Conservation (phyloP, 2,113 vertebrate species). For the Oreocharis arfaki region DNA sequence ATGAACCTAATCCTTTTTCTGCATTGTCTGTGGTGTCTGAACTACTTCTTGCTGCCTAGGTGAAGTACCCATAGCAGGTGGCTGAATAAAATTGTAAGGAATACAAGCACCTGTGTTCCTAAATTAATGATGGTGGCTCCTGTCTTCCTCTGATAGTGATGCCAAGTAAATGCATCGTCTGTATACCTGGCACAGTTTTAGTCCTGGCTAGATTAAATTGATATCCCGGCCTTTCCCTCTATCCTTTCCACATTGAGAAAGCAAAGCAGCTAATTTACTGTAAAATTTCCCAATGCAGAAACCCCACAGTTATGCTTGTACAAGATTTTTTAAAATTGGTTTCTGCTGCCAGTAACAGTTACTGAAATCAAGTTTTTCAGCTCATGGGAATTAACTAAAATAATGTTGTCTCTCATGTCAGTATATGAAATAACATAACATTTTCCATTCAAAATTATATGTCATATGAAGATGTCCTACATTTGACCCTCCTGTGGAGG, state of each 20-base stretch:
- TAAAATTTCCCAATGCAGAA: neutral
- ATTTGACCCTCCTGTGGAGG: slow-evolving; percentile 33
- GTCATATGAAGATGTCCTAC: neutral
- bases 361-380: neutral
- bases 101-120: neutral
- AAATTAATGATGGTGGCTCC: neutral
- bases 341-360: neutral
- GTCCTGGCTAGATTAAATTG: neutral
- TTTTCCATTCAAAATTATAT: slow-evolving; percentile 42
- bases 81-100: neutral
- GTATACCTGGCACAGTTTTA: neutral
- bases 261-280: neutral
- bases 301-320: neutral
- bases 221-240: neutral
- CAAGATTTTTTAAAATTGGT: neutral
- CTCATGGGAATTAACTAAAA: slow-evolving; percentile 18
- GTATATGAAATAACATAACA: slow-evolving; percentile 7
- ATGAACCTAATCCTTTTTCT: neutral
- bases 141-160: neutral
- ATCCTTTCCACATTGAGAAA: neutral
- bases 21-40: neutral
- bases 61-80: neutral
- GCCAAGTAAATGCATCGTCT: neutral
- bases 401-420: slow-evolving; percentile 3
- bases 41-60: neutral